Percentiles rank a stretch among this genome's conserved stretches.
Evolutionary conservation across 2,888 invertebrate species (phyloP).

Genomic region (Pristionchus japonicus): DNA sequence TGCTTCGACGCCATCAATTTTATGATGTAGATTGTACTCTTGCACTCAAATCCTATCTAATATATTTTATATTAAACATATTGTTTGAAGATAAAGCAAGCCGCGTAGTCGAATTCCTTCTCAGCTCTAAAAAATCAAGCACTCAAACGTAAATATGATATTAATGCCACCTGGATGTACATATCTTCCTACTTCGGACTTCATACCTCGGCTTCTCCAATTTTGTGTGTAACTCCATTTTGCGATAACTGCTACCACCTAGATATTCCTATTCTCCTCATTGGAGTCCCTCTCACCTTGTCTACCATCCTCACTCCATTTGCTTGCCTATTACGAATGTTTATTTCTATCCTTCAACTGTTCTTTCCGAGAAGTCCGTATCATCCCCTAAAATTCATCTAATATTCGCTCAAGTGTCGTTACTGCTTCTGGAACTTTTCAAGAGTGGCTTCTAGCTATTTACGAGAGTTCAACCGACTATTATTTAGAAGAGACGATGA

Average conservation of each 20-base stretch:
- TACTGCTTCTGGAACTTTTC: too few relatives aligned
- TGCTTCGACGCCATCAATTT: not conserved
- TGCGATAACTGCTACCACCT: conserved; percentile 33
- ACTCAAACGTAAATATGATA: too few relatives aligned
- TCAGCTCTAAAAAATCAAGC: not conserved
- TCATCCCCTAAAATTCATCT: not conserved
- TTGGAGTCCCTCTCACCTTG: not conserved
- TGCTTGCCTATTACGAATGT: not conserved
- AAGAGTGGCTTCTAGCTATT: too few relatives aligned
- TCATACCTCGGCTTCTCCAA: not conserved
- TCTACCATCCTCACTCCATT: not conserved
- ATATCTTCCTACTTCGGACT: too few relatives aligned
- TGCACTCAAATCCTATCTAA: too few relatives aligned
- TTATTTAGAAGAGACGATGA: conserved; percentile 54
- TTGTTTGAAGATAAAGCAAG: too few relatives aligned
- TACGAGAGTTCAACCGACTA: too few relatives aligned
- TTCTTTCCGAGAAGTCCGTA: not conserved
- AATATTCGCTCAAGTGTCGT: too few relatives aligned
- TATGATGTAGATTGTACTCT: not conserved
- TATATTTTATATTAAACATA: too few relatives aligned
- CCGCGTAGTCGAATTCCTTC: too few relatives aligned
- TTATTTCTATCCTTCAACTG: conserved; percentile 4
- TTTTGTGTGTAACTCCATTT: not conserved
- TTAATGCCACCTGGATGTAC: too few relatives aligned
- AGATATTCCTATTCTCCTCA: not conserved